A percentile compares a stretch with the other conserved stretches of the same genome.
phyloP scores from a whole-genome alignment of 1,140 invertebrate species.

The Macrobrachium nipponense region DNA sequence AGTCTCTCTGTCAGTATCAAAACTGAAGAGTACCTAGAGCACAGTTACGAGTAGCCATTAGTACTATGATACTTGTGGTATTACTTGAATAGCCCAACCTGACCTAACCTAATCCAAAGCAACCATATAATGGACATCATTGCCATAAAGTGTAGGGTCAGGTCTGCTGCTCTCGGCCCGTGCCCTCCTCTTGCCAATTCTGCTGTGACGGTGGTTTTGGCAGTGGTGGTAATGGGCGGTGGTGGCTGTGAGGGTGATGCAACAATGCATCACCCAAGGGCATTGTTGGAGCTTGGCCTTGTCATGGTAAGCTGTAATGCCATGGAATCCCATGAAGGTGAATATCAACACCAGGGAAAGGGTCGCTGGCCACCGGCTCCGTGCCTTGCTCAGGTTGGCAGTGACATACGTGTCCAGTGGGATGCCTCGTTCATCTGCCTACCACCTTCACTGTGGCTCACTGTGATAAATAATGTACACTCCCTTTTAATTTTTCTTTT shows the following conservation, averaged over 20 bases:
- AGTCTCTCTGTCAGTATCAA: slow-evolving; percentile 43
- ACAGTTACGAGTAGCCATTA: slow-evolving; percentile 48
- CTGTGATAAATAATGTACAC: slow-evolving; percentile 58
- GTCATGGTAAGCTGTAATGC: slow-evolving; percentile 5
- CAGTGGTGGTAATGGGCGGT: slow-evolving; percentile 30
- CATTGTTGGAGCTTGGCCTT: slow-evolving; percentile 54
- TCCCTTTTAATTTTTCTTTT: slow-evolving; percentile 1
- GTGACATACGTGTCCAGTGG: not conserved
- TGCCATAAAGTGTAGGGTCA: slow-evolving; percentile 48
- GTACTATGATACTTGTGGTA: not conserved
- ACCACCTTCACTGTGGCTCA: slow-evolving; percentile 49
- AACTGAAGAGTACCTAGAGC: slow-evolving; percentile 50
- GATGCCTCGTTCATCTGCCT: slow-evolving; percentile 12
- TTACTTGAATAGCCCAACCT: slow-evolving; percentile 28
- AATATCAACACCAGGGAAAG: slow-evolving; percentile 20
- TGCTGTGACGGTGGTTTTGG: slow-evolving; percentile 8
- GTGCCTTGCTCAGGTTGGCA: slow-evolving; percentile 44
- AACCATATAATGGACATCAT: slow-evolving; percentile 1
- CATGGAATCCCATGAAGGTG: slow-evolving; percentile 14
- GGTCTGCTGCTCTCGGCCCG: slow-evolving; percentile 41
- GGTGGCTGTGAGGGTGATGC: slow-evolving; percentile 55
- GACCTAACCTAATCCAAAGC: slow-evolving; percentile 10
- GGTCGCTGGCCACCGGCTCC: slow-evolving; percentile 36
- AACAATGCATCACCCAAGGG: slow-evolving; percentile 34
- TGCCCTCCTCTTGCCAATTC: slow-evolving; percentile 11